Evolutionary conservation across 2,797 vertebrate species (phyloP).

Genomic region (Notamacropus eugenii): DNA sequence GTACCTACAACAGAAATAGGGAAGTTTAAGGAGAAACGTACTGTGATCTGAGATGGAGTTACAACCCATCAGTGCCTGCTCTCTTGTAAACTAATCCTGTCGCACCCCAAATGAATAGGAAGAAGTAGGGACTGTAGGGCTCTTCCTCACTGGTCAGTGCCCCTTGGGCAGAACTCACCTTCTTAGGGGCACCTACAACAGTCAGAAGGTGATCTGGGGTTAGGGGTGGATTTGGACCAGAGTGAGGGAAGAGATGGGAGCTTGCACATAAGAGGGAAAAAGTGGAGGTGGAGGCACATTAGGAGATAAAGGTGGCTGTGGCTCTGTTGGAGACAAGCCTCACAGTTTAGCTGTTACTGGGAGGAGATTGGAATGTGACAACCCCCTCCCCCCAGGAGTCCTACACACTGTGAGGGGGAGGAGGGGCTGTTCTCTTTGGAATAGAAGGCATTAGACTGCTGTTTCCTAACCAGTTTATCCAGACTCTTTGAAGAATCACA

Average conservation of each 20-base stretch:
- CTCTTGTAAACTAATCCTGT: too few species aligned
- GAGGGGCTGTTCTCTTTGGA: background rate
- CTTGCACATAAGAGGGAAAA: too few species aligned
- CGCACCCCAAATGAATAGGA: background rate
- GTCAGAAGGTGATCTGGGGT: background rate
- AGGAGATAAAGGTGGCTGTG: background rate
- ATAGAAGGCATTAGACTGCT: background rate
- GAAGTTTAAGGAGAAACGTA: background rate
- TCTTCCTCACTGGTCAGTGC: background rate
- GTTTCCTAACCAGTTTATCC: background rate
- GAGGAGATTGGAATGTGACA: background rate
- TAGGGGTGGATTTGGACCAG: background rate
- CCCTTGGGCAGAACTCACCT: background rate
- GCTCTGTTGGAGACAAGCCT: background rate
- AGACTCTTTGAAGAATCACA: background rate
- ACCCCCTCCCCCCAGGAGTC: too few species aligned
- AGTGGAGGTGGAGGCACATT: background rate
- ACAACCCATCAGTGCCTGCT: background rate
- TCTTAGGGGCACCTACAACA: background rate
- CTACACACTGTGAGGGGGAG: too few species aligned
- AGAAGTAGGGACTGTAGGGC: background rate
- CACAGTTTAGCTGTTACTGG: background rate
- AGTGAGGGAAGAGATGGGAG: background rate
- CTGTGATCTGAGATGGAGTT: background rate
- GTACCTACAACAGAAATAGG: too few species aligned